Evolutionary conservation across 2,113 vertebrate species (phyloP).

Genomic region (Aegotheles bennettii): DNA sequence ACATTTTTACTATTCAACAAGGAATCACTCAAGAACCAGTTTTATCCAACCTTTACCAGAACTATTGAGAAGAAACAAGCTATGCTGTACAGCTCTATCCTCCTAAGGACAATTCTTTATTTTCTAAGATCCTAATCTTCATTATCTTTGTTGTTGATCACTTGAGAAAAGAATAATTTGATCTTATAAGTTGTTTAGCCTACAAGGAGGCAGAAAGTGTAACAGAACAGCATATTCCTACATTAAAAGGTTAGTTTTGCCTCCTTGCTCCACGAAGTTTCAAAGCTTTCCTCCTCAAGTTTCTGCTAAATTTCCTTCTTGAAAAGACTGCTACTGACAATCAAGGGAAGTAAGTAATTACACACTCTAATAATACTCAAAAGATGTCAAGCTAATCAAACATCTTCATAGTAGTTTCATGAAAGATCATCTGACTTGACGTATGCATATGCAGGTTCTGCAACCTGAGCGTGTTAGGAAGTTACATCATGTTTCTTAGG

Average conservation of each 20-base stretch:
- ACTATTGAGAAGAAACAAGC: background rate
- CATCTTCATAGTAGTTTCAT: background rate
- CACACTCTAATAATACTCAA: background rate
- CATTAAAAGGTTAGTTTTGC: background rate
- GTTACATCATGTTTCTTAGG: background rate
- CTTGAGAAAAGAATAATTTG: background rate
- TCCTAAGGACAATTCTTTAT: background rate
- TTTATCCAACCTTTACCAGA: background rate
- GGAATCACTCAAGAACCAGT: background rate
- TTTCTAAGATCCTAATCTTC: background rate
- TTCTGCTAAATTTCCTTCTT: background rate
- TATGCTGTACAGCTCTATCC: background rate
- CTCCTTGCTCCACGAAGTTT: background rate
- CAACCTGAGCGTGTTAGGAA: background rate
- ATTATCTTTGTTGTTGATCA: background rate
- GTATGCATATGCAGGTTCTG: background rate
- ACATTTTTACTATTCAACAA: background rate
- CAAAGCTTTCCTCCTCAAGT: background rate
- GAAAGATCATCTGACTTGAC: background rate
- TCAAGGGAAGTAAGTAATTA: background rate
- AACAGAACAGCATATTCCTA: background rate
- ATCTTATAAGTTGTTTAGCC: background rate
- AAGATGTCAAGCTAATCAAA: background rate
- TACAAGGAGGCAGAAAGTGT: background rate
- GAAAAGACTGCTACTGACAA: background rate